Base-by-base conservation (phyloP, 2,888 invertebrate genomes). In the Agrotis ipsilon region DNA sequence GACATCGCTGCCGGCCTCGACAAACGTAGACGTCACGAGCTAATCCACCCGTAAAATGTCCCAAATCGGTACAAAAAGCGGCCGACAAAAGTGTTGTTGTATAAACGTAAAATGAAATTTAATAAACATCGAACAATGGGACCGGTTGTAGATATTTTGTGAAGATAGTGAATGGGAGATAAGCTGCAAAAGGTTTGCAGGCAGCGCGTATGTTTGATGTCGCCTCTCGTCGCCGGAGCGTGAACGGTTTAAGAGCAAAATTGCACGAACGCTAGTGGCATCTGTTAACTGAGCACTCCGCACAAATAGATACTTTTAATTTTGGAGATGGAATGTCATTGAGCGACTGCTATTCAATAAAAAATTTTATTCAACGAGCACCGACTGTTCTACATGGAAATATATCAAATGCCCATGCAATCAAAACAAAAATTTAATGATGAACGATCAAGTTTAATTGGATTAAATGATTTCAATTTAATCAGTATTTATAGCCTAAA, bases 41-140 rank as follows among this genome's bases (percentile, higher is more conserved):
- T 93, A 95, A 95, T 95, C 94, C 96, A 93, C 88, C 93, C 96
- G 96, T 94, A 95, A 96, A 96, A 96, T 96, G 96, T 96, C 96
- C 94, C 96, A 94, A 95, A 94, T 91, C 90, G 86, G 80, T 80
- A 94, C 92, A 96, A 96, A 96, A 96, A 94, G 90, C 88, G 83
- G 88, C 93, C 94, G 94, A 95, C 95, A 95, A 95, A 94, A 96
- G 96, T 95, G 96, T 95, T 95, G 95, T 95, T 94, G 94, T 94
- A 96, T 93, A 91, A 94, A 95, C 92, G 92, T 95, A 95, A 96
- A 96, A 96, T 96, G 94, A 96, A 96, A 94, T 96, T 96, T 96
- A 96, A 96, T 96, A 96, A 96, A 96, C 94, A 94, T 90, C 85
- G 89, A 87, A 96, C 95, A 96, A 96, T 95, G 83, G 92, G 85